Evolutionary conservation across 2,888 invertebrate genomes (phyloP).

Genomic region (Calameuta idolon): DNA sequence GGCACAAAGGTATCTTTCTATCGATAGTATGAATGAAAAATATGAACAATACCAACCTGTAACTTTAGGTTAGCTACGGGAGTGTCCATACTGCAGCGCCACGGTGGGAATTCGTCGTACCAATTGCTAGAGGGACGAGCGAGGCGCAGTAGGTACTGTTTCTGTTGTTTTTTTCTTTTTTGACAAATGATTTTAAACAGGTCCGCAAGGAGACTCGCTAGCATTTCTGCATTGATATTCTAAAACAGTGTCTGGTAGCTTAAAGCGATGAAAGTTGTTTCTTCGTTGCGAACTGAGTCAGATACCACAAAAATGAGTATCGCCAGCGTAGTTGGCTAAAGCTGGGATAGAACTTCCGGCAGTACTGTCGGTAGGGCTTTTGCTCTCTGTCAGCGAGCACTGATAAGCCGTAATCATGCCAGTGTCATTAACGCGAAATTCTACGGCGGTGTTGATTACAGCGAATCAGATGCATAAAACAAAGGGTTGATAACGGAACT

Average conservation of each 20-base stretch:
- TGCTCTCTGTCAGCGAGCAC: not conserved
- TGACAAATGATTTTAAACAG: not conserved
- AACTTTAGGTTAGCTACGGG: not conserved
- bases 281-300: not conserved
- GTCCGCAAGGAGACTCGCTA: not conserved
- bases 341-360: not conserved
- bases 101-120: not conserved
- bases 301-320: not conserved
- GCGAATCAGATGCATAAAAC: constrained; percentile 37
- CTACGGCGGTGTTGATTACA: constrained; percentile 28
- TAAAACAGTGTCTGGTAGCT: not conserved
- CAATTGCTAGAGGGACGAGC: not conserved
- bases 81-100: not conserved
- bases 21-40: not conserved
- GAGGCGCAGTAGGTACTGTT: not conserved
- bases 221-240: not conserved
- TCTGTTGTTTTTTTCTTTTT: not conserved
- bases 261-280: not conserved
- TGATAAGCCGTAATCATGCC: not conserved
- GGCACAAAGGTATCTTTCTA: not conserved
- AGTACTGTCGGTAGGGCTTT: not conserved
- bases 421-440: not conserved
- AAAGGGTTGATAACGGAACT: constrained; percentile 44
- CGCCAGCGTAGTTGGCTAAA: not conserved
- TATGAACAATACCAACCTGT: not conserved